Conservation (phyloP, 2,888 invertebrate genomes). For the Meghimatium bilineatum region DNA sequence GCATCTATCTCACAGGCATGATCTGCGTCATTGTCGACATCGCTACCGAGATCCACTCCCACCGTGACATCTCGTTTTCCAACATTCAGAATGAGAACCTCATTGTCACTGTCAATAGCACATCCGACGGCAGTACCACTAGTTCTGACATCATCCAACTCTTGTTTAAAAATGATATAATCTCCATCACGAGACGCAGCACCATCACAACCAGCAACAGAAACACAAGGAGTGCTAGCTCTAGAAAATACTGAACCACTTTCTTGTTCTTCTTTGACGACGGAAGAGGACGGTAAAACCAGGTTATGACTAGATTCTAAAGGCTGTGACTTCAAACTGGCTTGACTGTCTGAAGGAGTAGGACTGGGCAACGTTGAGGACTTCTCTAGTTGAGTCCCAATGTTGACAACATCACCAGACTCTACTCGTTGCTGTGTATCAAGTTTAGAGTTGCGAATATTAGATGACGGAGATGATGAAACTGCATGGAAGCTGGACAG, state of each 20-base stretch:
- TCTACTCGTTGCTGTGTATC: constrained; percentile 29
- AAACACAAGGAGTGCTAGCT: constrained; percentile 21
- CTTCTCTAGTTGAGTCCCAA: neutral
- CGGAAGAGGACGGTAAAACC: constrained; percentile 11
- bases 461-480: constrained; percentile 33
- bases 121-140: neutral
- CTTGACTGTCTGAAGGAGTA: constrained; percentile 13
- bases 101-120: constrained; percentile 23
- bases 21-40: neutral
- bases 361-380: neutral
- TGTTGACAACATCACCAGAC: neutral
- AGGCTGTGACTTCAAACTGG: neutral
- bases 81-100: constrained; percentile 37
- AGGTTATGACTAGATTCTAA: constrained; percentile 14
- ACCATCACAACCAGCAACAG: constrained; percentile 18
- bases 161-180: constrained; percentile 6
- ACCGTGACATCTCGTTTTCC: constrained; percentile 12
- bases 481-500: constrained; percentile 32
- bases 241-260: constrained; percentile 40
- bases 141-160: neutral
- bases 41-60: neutral
- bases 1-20: constrained; percentile 7
- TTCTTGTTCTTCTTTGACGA: constrained; percentile 43
- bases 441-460: constrained; percentile 34
- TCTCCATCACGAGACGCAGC: neutral